Evolutionary conservation across 2,113 vertebrate genomes (phyloP), one percentile per base, ranked within the genome.

Genomic region (Callaeas wilsoni): DNA sequence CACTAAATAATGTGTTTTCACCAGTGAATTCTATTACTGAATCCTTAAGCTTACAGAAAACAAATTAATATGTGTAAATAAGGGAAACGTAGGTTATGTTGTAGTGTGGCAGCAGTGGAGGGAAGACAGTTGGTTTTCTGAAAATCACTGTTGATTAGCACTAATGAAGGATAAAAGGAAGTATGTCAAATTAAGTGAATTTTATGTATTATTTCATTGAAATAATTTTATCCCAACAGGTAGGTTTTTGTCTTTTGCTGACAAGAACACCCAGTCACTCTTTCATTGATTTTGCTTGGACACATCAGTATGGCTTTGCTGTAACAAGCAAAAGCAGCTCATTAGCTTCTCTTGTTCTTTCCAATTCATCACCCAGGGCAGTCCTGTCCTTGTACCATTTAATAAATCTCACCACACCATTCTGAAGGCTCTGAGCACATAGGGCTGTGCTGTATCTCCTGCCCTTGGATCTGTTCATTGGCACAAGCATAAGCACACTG

Each of bases 281-380:
- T 70, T 89, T 47, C 73, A 89, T 88, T 81, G 89, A 92, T 93
- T 97, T 91, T 60, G 29, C 62, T 82, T 92, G 53, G 33, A 42
- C 27, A 8, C 76, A 62, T 95, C 85, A 41, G 49, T 95, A 56
- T 50, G 69, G 30, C 79, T 92, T 79, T 96, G 96, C 95, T 95
- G 96, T 96, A 92, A 91, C 50, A 82, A 92, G 93, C 77, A 93
- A 85, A 96, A 76, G 27, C 49, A 70, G 76, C 65, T 95, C 67
- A 47, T 95, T 94, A 69, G 63, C 60, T 60, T 78, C 53, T 62
- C 42, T 70, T 53, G 47, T 87, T 88, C 94, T 71, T 57, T 87
- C 68, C 56, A 86, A 12, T 89, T 83, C 73, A 88, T 94, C 75
- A 87, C 46, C 50, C 26, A 23, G 37, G 65, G 50, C 80, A 87